A percentile compares a stretch with the other conserved stretches of the same genome.
Evolutionary conservation across 2,113 vertebrate species (phyloP).

Genomic region (Melanostigma gelatinosum): DNA sequence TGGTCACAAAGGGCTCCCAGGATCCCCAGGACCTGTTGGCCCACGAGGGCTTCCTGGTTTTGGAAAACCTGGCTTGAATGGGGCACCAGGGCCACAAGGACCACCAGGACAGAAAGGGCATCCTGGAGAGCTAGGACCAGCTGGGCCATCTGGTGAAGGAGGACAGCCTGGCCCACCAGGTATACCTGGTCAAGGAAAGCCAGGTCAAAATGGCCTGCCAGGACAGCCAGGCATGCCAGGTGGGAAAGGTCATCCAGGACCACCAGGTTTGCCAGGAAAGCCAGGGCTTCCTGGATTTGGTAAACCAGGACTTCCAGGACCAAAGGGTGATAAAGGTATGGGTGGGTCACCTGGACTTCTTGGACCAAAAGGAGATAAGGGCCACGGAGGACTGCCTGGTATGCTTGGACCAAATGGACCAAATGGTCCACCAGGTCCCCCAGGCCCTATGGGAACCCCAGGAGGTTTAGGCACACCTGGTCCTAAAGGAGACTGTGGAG

Average conservation of each 20-base stretch:
- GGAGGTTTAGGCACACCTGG: slow-evolving; percentile 90
- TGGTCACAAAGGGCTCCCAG: slow-evolving; percentile 91
- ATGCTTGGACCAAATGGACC: slow-evolving; percentile 88
- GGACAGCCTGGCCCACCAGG: slow-evolving; percentile 91
- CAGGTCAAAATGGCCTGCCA: slow-evolving; percentile 90
- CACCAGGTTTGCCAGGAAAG: slow-evolving; percentile 91
- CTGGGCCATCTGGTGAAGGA: slow-evolving; percentile 85
- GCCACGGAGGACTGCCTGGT: slow-evolving; percentile 88
- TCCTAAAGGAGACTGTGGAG: slow-evolving; percentile 91
- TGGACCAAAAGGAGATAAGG: slow-evolving; percentile 93
- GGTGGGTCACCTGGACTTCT: slow-evolving; percentile 85
- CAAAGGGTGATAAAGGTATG: slow-evolving; percentile 92
- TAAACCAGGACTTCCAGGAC: slow-evolving; percentile 92
- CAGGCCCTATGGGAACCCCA: slow-evolving; percentile 88
- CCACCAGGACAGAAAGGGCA: slow-evolving; percentile 88
- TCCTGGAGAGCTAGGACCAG: slow-evolving; percentile 87
- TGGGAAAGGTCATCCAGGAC: slow-evolving; percentile 91
- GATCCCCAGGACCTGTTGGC: slow-evolving; percentile 88
- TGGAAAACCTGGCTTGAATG: slow-evolving; percentile 91
- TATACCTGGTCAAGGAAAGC: slow-evolving; percentile 89
- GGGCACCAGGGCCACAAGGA: slow-evolving; percentile 91
- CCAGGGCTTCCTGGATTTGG: slow-evolving; percentile 92
- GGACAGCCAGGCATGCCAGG: slow-evolving; percentile 93
- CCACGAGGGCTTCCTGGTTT: slow-evolving; percentile 91
- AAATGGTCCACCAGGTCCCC: slow-evolving; percentile 86